Evolutionary conservation across 2,797 vertebrate genomes (phyloP).

Genomic region (Salmo trutta): DNA sequence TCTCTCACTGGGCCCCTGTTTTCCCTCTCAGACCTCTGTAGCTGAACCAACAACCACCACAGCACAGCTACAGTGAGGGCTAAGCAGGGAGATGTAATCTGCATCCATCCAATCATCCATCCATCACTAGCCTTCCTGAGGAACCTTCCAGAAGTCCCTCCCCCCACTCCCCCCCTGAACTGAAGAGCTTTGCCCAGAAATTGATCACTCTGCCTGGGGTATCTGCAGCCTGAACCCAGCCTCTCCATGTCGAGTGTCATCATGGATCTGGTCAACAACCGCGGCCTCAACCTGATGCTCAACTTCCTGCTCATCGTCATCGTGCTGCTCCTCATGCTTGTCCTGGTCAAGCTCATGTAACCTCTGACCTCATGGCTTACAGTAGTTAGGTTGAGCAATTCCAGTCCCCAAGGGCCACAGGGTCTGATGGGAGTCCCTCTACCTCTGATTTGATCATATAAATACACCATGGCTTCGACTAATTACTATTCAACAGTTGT

Average conservation of each 20-base stretch:
- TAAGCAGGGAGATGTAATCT: conserved; percentile 31
- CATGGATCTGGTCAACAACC: conserved; percentile 79
- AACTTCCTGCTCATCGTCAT: conserved; percentile 80
- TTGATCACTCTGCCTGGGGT: background rate
- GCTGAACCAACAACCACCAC: conserved; percentile 26
- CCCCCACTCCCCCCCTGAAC: background rate
- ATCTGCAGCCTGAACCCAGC: background rate
- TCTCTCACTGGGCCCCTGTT: conserved; percentile 29
- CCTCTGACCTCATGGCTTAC: background rate
- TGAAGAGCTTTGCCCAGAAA: background rate
- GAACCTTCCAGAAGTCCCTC: background rate
- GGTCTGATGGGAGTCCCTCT: background rate
- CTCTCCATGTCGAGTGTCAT: background rate
- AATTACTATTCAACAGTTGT: conserved; percentile 3
- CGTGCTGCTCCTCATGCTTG: conserved; percentile 75
- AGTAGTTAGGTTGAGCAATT: background rate
- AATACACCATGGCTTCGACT: background rate
- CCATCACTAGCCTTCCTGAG: background rate
- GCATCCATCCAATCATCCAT: conserved; percentile 11
- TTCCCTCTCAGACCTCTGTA: conserved; percentile 30
- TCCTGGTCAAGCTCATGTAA: conserved; percentile 80
- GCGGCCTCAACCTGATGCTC: conserved; percentile 78
- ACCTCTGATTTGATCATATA: no score
- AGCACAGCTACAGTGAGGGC: conserved; percentile 21
- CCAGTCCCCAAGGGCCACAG: background rate